Evolutionary conservation across 2,888 invertebrate species (phyloP).

Genomic region (Ochlodes sylvanus): DNA sequence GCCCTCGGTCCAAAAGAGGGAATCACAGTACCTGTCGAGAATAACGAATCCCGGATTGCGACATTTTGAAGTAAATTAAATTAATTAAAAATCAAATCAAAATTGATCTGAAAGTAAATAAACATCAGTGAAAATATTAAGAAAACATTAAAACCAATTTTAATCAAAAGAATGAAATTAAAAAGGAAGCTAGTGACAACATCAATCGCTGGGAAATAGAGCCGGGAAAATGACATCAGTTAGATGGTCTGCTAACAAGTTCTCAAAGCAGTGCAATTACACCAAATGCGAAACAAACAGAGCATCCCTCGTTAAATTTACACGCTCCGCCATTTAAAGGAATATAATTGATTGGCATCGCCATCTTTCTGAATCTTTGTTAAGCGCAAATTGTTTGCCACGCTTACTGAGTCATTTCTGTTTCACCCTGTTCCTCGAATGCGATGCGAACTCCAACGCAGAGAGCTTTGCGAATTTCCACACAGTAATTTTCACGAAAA

Average conservation of each 20-base stretch:
- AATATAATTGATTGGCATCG: slow-evolving; percentile 46
- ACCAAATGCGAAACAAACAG: slow-evolving; percentile 30
- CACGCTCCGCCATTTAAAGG: slow-evolving; percentile 47
- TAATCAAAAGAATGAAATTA: neutral
- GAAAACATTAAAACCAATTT: neutral
- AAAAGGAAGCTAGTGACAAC: slow-evolving; percentile 7
- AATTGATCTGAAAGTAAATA: too few species aligned
- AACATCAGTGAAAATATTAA: too few species aligned
- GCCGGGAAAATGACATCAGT: slow-evolving; percentile 3
- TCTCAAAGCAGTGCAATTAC: slow-evolving; percentile 37
- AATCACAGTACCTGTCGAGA: too few species aligned
- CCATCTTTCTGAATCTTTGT: slow-evolving; percentile 41
- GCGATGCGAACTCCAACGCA: slow-evolving; percentile 26
- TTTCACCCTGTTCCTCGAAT: slow-evolving; percentile 13
- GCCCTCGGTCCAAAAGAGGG: too few species aligned
- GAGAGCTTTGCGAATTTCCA: slow-evolving; percentile 21
- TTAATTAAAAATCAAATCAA: too few species aligned
- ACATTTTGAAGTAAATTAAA: too few species aligned
- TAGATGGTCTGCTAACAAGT: slow-evolving; percentile 26
- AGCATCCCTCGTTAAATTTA: slow-evolving; percentile 49
- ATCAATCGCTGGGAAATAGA: slow-evolving; percentile 11
- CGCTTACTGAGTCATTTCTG: slow-evolving; percentile 27
- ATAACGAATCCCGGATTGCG: too few species aligned
- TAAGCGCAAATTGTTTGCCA: slow-evolving; percentile 43
- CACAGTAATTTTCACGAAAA: slow-evolving; percentile 15